These are phyloP conservation scores for Leptinotarsa undecemlineata DNA, from an alignment of 1,140 invertebrate species.

Conservation along the genomic window DNA sequence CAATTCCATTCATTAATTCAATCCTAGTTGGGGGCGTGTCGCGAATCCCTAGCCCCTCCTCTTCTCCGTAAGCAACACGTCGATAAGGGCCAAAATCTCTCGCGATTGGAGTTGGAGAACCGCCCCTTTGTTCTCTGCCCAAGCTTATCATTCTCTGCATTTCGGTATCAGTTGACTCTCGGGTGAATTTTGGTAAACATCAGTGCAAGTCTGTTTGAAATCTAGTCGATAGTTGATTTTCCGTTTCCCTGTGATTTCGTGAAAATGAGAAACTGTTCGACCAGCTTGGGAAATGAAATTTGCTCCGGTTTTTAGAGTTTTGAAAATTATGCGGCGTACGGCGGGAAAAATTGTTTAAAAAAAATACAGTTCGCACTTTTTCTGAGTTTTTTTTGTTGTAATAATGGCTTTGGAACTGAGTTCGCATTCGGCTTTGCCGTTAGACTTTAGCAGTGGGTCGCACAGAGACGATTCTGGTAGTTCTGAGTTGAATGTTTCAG, in stretches of 20 bases:
- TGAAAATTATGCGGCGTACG: not conserved
- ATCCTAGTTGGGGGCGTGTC: slow-evolving; percentile 41
- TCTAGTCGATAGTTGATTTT: not conserved
- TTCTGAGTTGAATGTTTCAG: slow-evolving; percentile 44
- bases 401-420: slow-evolving; percentile 52
- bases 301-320: not conserved
- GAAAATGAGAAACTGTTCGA: not conserved
- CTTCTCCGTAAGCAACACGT: slow-evolving; percentile 24
- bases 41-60: slow-evolving; percentile 22
- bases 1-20: slow-evolving; percentile 52
- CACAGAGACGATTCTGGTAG: slow-evolving; percentile 46
- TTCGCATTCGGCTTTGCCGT: slow-evolving; percentile 50
- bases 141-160: slow-evolving; percentile 43
- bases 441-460: slow-evolving; percentile 51
- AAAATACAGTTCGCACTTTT: not conserved
- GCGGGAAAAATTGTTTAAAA: not conserved
- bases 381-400: slow-evolving; percentile 14
- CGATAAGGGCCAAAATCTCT: slow-evolving; percentile 34
- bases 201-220: not conserved
- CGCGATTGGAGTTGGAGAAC: slow-evolving; percentile 1
- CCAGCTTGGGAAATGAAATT: not conserved
- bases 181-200: slow-evolving; percentile 41
- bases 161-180: slow-evolving; percentile 46
- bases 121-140: slow-evolving; percentile 34
- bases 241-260: not conserved